Evolutionary conservation across 1,140 invertebrate genomes (phyloP), one percentile per base, ranked within the genome.

Genomic region (Bombus difficillimus): DNA sequence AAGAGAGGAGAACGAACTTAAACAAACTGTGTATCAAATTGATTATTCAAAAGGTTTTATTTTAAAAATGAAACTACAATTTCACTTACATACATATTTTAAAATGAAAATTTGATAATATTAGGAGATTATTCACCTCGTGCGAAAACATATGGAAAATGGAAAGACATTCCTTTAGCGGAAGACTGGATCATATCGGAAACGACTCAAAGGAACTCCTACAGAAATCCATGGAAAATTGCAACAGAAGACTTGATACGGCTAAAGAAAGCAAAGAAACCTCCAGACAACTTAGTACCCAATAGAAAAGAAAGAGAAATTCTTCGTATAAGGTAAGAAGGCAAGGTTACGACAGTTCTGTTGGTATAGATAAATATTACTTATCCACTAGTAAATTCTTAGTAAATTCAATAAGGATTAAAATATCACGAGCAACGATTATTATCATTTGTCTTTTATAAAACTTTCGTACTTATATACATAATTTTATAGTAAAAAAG

Each of bases 251-350:
- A 75, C 25, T 43, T 78, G 10, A 78, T 87, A 25, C 78, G 39
- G 8, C 43, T 41, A 1, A 68, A 28, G 32, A 89, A 79, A 81
- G 64, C 76, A 39, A 18, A 12, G 0, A 92, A 86, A 85, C 88
- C 84, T 2, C 6, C 9, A 10, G 86, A 91, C 34, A 92, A 91
- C 87, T 88, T 94, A 15, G 41, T 32, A 28, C 86, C 90, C 2
- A 89, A 89, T 85, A n/a, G 64, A 47, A 91, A 91, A 62, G 92
- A 93, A 87, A 85, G 93, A 83, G 79, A 87, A 78, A 93, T 92
- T 81, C 91, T 93, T 69, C 39, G 82, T 34, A 69, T 92, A 34
- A 88, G 81, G 93, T 94, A 75, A 66, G 47, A 85, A 47, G 39
- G 72, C 43, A 22, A 59, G 13, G 15, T 62, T 73, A 22, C 22